Evolutionary conservation across 2,888 invertebrate genomes (phyloP).

Genomic region (Arenicola marina): DNA sequence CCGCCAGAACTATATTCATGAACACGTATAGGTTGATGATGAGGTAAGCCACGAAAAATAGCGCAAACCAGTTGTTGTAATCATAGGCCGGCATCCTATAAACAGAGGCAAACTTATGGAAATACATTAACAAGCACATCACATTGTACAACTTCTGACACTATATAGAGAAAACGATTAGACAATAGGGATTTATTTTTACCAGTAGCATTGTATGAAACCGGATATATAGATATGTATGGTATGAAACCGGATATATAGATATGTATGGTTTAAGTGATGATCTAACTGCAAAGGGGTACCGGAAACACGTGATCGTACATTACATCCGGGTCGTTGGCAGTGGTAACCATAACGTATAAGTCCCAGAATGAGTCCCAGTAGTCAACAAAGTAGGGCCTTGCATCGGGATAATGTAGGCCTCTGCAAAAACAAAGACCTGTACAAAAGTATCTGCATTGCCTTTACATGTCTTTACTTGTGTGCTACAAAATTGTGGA

Average conservation of each 20-base stretch:
- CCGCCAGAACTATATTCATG: constrained; percentile 91
- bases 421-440: constrained; percentile 37
- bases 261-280: not conserved
- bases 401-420: constrained; percentile 56
- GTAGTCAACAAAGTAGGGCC: constrained; percentile 61
- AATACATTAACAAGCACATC: not conserved
- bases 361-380: constrained; percentile 62
- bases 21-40: constrained; percentile 63
- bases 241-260: too few species aligned
- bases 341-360: constrained; percentile 64
- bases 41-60: constrained; percentile 62
- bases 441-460: too few species aligned
- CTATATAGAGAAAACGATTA: not conserved
- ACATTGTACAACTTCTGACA: not conserved
- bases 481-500: too few species aligned
- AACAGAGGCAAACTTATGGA: not conserved
- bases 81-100: constrained; percentile 64
- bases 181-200: not conserved
- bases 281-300: too few species aligned
- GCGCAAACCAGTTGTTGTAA: constrained; percentile 56
- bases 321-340: constrained; percentile 64
- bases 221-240: not conserved
- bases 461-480: too few species aligned
- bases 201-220: not conserved
- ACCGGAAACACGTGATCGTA: too few species aligned